Evolutionary conservation across 2,113 vertebrate genomes (phyloP).

Genomic region (Toxotes chatareus): DNA sequence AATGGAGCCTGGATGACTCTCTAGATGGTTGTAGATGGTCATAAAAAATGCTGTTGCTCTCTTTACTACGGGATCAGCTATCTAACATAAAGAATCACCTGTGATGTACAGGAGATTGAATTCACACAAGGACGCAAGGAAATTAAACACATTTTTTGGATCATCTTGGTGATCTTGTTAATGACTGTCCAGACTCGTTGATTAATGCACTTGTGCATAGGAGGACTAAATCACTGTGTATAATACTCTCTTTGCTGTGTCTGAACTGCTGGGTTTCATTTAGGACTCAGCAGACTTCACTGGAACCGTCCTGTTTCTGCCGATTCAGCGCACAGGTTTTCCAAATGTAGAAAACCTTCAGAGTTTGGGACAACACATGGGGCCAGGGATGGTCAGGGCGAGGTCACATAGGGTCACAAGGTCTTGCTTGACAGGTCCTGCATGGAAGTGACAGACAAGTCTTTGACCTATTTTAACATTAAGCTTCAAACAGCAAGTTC

Average conservation of each 20-base stretch:
- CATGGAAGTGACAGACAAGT: conserved; percentile 13
- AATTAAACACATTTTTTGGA: neutral
- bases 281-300: neutral
- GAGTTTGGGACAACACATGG: conserved; percentile 46
- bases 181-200: neutral
- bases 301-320: neutral
- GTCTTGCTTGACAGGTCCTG: conserved; percentile 11
- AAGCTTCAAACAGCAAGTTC: conserved; percentile 47
- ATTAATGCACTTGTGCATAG: neutral
- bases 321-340: conserved; percentile 22
- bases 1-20: conserved; percentile 6
- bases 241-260: neutral
- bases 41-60: conserved; percentile 8
- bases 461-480: conserved; percentile 39
- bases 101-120: neutral
- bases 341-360: conserved; percentile 29
- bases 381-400: conserved; percentile 17
- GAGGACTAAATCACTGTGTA: neutral
- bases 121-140: neutral
- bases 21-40: neutral
- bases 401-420: conserved; percentile 4
- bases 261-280: conserved; percentile 14
- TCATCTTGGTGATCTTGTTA: neutral
- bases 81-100: neutral
- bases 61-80: neutral